Conservation (phyloP, 1,140 invertebrate species). For the Drosophila teissieri region DNA sequence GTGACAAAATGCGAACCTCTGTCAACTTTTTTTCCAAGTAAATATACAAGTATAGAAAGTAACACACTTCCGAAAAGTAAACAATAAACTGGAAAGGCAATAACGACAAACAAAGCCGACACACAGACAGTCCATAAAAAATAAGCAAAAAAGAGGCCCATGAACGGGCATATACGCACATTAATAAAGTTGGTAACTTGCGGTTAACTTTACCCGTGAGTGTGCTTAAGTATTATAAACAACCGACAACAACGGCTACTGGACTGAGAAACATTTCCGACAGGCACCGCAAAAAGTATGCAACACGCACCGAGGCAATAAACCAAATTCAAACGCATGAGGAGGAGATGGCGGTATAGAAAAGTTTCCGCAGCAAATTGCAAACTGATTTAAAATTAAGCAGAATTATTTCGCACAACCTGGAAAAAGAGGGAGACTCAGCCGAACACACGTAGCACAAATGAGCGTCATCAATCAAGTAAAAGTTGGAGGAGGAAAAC, state of each 20-base stretch:
- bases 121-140: slow-evolving; percentile 67
- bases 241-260: slow-evolving; percentile 29
- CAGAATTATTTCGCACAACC: slow-evolving; percentile 73
- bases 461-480: slow-evolving; percentile 79
- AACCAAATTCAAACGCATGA: slow-evolving; percentile 72
- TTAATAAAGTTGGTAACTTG: slow-evolving; percentile 82
- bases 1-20: slow-evolving; percentile 24
- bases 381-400: slow-evolving; percentile 83
- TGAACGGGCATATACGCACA: slow-evolving; percentile 48
- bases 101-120: slow-evolving; percentile 39
- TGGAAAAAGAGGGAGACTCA: slow-evolving; percentile 10
- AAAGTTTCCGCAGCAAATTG: slow-evolving; percentile 68
- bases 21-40: slow-evolving; percentile 33
- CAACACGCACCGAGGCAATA: slow-evolving; percentile 76
- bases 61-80: slow-evolving; percentile 32
- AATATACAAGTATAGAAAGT: slow-evolving; percentile 54
- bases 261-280: slow-evolving; percentile 69
- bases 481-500: slow-evolving; percentile 14
- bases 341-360: neutral
- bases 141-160: slow-evolving; percentile 16
- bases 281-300: slow-evolving; percentile 66
- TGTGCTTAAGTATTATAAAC: slow-evolving; percentile 81
- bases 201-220: slow-evolving; percentile 81
- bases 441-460: slow-evolving; percentile 55
- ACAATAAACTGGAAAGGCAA: slow-evolving; percentile 42